phyloP scores from a whole-genome alignment of 2,797 vertebrate species.

The Anableps anableps region DNA sequence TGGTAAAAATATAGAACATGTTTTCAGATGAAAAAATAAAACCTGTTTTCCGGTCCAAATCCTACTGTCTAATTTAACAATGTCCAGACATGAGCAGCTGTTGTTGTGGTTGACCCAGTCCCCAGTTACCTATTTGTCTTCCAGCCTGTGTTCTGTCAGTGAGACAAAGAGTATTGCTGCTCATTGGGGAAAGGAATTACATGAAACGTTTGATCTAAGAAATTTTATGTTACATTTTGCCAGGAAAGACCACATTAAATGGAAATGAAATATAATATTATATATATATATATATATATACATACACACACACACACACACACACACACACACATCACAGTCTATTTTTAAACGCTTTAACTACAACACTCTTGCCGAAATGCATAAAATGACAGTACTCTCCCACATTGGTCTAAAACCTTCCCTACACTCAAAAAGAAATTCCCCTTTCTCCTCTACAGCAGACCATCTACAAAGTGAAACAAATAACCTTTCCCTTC shows the following conservation, averaged over 20 bases:
- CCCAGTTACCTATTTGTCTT: conserved; percentile 41
- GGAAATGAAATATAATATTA: not conserved
- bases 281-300: too few species aligned
- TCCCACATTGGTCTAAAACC: conserved; percentile 16
- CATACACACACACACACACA: too few species aligned
- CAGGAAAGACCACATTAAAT: not conserved
- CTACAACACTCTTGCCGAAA: conserved; percentile 3
- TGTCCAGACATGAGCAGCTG: conserved; percentile 60
- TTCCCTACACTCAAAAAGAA: conserved; percentile 35
- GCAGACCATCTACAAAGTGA: conserved; percentile 41
- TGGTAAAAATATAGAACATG: conserved; percentile 31
- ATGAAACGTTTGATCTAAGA: conserved; percentile 9
- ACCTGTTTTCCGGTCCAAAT: conserved; percentile 36
- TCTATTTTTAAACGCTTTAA: not conserved
- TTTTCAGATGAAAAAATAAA: conserved; percentile 33
- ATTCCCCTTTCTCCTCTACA: conserved; percentile 40
- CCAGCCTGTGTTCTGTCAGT: conserved; percentile 18
- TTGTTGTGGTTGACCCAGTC: conserved; percentile 60
- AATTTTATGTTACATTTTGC: conserved; percentile 10
- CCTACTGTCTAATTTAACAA: conserved; percentile 31
- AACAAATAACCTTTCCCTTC: conserved; percentile 59
- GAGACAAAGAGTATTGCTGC: not conserved
- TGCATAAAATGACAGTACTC: not conserved
- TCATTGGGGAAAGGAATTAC: not conserved
- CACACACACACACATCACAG: too few species aligned